Conservation (phyloP, 2,888 invertebrate genomes). For the Acholoe squamosa region DNA sequence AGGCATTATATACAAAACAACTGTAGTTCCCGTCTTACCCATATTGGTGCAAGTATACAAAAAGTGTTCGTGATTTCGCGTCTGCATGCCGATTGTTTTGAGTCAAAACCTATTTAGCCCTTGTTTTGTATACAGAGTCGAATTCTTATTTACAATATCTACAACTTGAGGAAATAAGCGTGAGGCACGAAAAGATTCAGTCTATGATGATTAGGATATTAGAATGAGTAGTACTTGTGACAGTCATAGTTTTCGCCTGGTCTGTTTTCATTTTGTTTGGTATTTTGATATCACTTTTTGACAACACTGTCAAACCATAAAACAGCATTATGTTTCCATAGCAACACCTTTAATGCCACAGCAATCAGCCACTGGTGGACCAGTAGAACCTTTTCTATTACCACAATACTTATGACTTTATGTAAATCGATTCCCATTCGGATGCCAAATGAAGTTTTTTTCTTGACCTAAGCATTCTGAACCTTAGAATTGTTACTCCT, state of each 20-base stretch:
- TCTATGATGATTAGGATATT: not conserved
- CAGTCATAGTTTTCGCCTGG: not conserved
- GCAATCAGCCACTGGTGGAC: no score
- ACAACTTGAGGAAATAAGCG: constrained; percentile 6
- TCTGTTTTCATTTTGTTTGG: constrained; percentile 1
- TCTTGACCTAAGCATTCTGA: not conserved
- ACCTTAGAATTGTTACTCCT: not conserved
- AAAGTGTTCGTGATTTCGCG: constrained; percentile 15
- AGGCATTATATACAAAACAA: not conserved
- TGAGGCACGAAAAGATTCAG: not conserved
- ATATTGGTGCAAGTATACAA: constrained; percentile 3
- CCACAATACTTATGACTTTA: no score
- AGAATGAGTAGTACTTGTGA: not conserved
- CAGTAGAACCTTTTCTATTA: no score
- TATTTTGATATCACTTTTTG: not conserved
- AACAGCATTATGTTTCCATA: no score
- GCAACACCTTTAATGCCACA: no score
- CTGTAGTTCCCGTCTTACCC: not conserved
- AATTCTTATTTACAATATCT: constrained; percentile 47
- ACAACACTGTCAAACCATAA: not conserved
- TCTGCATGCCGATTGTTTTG: not conserved
- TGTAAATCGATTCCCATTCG: not conserved
- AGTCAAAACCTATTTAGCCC: not conserved
- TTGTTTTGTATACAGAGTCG: not conserved
- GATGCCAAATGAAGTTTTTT: not conserved